Base-by-base conservation (phyloP, 2,113 vertebrate species). In the Hiodon tergisus region DNA sequence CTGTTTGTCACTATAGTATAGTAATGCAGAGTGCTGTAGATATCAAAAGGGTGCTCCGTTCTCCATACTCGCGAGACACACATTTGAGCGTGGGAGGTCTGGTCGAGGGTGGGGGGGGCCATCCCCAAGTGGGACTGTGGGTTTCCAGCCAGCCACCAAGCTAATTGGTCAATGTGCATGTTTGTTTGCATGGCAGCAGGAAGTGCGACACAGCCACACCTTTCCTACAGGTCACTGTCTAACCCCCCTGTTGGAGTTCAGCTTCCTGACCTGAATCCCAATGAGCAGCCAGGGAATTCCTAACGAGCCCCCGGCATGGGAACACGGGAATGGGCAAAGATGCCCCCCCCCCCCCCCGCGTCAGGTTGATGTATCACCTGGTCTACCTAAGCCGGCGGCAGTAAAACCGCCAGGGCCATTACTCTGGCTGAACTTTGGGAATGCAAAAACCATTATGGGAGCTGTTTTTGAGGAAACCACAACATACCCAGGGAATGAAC, bases 231-330 rank as follows among this genome's bases (percentile, higher is more conserved):
- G 59, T 46, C 48, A 14, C 54, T 62, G 54, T 51, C 57, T 70
- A 70, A 75, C 68, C 60, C 4, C 50, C 31, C 31, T 4, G 13
- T 46, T 51, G 46, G 17, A 54, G 68, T 65, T 69, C 71, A 17
- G 6, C 58, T 69, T 65, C 58, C 51, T 75, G 78, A 72, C 75
- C 76, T 72, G 73, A 68, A 73, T 76, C 10, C 67, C 69, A 73
- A 77, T 74, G 74, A 77, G 58, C 50, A 61, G 68, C 67, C 73
- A 76, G 73, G 67, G 59, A 71, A 74, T 72, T 65, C 74, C 71
- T 75, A 77, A 70, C 11, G 31, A 72, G 48, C 72, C 14, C 7
- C 65, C 55, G 1, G 55, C 48, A 70, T 78, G 77, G 77, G 71
- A 79, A 72, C 72, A 74, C 72, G 52, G 55, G 71, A 68, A 75